phyloP scores from a whole-genome alignment of 2,888 invertebrate species.

The Stenurella melanura region DNA sequence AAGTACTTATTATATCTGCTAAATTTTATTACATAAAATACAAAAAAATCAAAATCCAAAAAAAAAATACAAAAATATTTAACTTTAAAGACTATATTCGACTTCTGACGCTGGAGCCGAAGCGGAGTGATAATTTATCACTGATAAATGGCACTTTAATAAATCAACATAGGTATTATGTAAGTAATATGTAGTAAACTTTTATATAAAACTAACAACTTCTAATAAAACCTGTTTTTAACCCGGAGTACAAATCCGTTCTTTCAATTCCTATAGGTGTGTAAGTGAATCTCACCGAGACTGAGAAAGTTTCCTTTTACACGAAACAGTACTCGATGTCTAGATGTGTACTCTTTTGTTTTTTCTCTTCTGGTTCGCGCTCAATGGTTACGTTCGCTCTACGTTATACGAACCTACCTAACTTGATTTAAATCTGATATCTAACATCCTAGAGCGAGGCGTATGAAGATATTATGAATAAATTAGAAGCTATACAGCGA shows the following conservation, averaged over 20 bases:
- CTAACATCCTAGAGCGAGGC: conserved; percentile 25
- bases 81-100: no score
- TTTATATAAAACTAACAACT: background rate
- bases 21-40: no score
- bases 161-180: no score
- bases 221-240: background rate
- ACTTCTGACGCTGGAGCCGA: no score
- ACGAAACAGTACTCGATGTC: conserved; percentile 10
- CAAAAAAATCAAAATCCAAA: no score
- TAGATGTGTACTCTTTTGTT: conserved; percentile 5
- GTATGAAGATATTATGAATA: conserved; percentile 29
- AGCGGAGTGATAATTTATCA: no score
- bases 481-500: conserved; percentile 10
- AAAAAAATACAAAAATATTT: no score
- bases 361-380: conserved; percentile 17
- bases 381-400: conserved; percentile 15
- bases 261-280: background rate
- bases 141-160: no score
- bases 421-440: conserved; percentile 38
- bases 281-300: conserved; percentile 15
- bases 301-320: conserved; percentile 29
- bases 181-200: background rate
- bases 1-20: no score
- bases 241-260: background rate
- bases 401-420: conserved; percentile 23